A percentile compares a stretch with the other conserved stretches of the same genome.
Evolutionary conservation across 2,888 invertebrate genomes (phyloP).

Genomic region (Muschampia plurimacula): DNA sequence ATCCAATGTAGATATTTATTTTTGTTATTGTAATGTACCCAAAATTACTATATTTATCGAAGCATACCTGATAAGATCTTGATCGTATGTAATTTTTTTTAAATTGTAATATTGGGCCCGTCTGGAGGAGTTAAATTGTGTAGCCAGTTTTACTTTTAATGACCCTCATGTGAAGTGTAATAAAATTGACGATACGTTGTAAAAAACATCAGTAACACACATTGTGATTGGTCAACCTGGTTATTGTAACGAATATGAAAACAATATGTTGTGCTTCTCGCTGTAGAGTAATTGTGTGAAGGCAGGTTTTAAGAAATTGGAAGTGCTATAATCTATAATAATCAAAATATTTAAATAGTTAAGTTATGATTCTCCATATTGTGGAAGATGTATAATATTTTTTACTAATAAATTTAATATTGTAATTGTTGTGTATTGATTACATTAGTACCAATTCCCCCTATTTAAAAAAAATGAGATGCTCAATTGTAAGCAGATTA

Average conservation of each 20-base stretch:
- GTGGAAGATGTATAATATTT: constrained; percentile 86
- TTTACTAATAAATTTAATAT: constrained; percentile 87
- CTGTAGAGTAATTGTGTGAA: constrained; percentile 72
- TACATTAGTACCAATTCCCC: constrained; percentile 32
- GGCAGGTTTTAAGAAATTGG: constrained; percentile 75
- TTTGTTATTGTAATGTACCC: constrained; percentile 83
- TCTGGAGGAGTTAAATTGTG: constrained; percentile 13
- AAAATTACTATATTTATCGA: constrained; percentile 79
- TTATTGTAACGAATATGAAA: constrained; percentile 35
- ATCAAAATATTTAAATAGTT: constrained; percentile 83
- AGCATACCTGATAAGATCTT: constrained; percentile 62
- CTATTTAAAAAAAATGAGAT: neutral
- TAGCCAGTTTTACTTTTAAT: constrained; percentile 52
- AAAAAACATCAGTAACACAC: constrained; percentile 53
- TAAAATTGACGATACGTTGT: constrained; percentile 49
- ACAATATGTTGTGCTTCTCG: constrained; percentile 68
- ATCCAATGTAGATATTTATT: constrained; percentile 85
- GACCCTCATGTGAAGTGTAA: constrained; percentile 74
- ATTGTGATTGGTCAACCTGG: constrained; percentile 52
- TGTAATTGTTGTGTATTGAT: constrained; percentile 72
- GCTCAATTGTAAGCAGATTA: too few relatives aligned
- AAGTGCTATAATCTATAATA: constrained; percentile 84
- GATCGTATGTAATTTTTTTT: constrained; percentile 49
- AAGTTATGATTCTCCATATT: constrained; percentile 85
- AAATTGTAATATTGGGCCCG: constrained; percentile 49